Evolutionary conservation across 2,888 invertebrate species (phyloP).

Genomic region (Sarcophaga caerulescens): DNA sequence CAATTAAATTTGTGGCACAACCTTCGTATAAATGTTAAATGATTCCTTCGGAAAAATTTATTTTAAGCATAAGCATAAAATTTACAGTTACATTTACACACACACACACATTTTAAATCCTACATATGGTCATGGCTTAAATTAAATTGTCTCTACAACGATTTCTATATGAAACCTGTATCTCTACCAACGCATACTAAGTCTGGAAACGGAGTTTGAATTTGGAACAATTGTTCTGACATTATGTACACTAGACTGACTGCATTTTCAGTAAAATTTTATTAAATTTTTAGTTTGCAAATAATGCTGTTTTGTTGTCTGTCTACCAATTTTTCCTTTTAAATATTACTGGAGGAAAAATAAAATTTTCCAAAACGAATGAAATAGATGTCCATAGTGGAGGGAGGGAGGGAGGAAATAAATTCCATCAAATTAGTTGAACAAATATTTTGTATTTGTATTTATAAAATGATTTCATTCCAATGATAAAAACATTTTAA

Average conservation of each 20-base stretch:
- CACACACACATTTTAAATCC: not conserved
- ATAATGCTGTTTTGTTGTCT: not conserved
- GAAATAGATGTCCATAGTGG: too few relatives aligned
- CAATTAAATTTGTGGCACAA: not conserved
- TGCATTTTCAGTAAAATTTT: conserved; percentile 38
- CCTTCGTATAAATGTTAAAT: not conserved
- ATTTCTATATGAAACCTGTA: not conserved
- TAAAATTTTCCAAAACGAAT: too few relatives aligned
- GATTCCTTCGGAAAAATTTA: not conserved
- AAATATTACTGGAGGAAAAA: not conserved
- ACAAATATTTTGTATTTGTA: conserved; percentile 23
- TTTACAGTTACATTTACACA: not conserved
- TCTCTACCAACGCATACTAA: conserved; percentile 14
- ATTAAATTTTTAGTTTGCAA: conserved; percentile 28
- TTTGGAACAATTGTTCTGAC: conserved; percentile 32
- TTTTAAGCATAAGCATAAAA: not conserved
- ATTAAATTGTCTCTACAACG: not conserved
- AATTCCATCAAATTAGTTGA: not conserved
- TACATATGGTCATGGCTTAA: not conserved
- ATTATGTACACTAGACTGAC: conserved; percentile 55
- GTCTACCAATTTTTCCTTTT: conserved; percentile 25
- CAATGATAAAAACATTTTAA: not conserved
- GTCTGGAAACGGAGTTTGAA: conserved; percentile 14
- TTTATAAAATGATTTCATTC: conserved; percentile 47
- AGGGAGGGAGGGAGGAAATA: too few relatives aligned